A percentile compares a stretch with the other conserved stretches of the same genome.
Conservation (phyloP, 2,888 invertebrate genomes). For the Eupithecia dodoneata region DNA sequence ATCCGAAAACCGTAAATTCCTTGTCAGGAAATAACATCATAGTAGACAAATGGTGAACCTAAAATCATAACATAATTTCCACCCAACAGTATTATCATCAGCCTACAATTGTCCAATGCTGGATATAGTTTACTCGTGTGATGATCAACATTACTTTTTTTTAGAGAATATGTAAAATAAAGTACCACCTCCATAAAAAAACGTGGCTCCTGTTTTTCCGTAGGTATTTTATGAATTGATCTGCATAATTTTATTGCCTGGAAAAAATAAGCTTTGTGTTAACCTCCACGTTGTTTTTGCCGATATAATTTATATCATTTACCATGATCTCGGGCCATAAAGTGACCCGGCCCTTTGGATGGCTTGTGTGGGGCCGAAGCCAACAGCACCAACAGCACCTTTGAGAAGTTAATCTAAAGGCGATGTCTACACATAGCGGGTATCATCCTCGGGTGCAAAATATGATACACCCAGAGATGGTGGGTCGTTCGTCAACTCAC, state of each 20-base stretch:
- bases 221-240: conserved; percentile 62
- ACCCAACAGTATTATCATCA: neutral
- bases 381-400: too few species aligned
- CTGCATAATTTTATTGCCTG: conserved; percentile 65
- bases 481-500: too few species aligned
- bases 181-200: conserved; percentile 62
- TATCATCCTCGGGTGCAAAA: too few species aligned
- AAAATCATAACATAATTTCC: neutral
- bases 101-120: neutral
- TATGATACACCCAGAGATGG: too few species aligned
- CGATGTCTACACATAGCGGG: too few species aligned
- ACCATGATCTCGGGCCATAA: too few species aligned
- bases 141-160: neutral
- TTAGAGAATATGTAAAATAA: neutral
- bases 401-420: too few species aligned
- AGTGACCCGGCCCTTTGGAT: too few species aligned
- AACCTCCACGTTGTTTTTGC: neutral
- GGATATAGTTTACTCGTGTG: neutral
- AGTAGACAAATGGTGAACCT: conserved; percentile 74
- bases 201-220: conserved; percentile 60
- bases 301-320: neutral
- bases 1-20: conserved; percentile 65
- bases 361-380: too few species aligned
- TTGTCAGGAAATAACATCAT: conserved; percentile 61
- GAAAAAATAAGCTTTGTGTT: neutral